Evolutionary conservation across 2,888 invertebrate genomes (phyloP).

Genomic region (Ceramica pisi): DNA sequence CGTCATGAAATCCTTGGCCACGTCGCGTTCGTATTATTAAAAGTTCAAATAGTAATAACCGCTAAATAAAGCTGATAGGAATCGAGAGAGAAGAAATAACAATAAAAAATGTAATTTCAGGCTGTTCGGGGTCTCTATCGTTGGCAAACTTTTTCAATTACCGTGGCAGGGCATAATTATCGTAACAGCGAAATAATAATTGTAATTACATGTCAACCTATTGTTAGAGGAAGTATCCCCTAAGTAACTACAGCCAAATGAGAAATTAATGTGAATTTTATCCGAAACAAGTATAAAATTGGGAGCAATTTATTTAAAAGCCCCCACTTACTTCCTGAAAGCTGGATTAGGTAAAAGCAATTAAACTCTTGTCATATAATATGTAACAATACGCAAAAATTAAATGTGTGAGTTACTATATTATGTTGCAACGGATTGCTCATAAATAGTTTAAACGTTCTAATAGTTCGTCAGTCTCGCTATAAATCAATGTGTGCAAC

Average conservation of each 20-base stretch:
- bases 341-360: conserved; percentile 5
- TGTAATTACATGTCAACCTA: conserved; percentile 74
- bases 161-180: conserved; percentile 78
- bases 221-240: conserved; percentile 63
- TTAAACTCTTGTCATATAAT: not conserved
- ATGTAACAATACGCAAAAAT: not conserved
- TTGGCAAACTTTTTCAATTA: conserved; percentile 89
- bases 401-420: not conserved
- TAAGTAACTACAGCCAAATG: conserved; percentile 72
- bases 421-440: conserved; percentile 18
- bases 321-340: conserved; percentile 1
- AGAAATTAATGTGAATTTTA: conserved; percentile 73
- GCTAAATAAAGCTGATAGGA: conserved; percentile 84
- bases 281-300: conserved; percentile 47
- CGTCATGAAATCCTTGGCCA: conserved; percentile 73
- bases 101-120: conserved; percentile 85
- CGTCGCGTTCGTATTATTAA: conserved; percentile 81
- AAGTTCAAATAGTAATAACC: conserved; percentile 87
- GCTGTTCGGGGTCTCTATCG: conserved; percentile 82
- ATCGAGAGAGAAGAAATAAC: conserved; percentile 81
- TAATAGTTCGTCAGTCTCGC: conserved; percentile 50
- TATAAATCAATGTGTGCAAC: conserved; percentile 65
- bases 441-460: conserved; percentile 44
- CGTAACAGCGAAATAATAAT: conserved; percentile 77
- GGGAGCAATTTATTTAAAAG: conserved; percentile 47